Evolutionary conservation across 2,888 invertebrate genomes (phyloP).

Genomic region (Nebria brevicollis): DNA sequence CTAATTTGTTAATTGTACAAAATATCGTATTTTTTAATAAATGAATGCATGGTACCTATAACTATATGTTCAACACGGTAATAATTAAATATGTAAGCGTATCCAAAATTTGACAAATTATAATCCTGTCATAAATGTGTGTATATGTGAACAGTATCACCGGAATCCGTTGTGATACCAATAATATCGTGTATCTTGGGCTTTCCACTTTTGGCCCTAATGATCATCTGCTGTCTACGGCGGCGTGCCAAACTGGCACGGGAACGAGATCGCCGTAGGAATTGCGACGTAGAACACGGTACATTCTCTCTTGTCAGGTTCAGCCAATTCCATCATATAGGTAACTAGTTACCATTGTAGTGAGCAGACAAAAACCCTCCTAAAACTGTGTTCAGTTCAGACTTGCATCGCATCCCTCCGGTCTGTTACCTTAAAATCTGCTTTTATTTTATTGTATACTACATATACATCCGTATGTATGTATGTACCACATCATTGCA

Average conservation of each 20-base stretch:
- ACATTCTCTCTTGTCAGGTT: conserved; percentile 83
- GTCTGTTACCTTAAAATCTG: neutral
- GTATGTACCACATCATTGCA: neutral
- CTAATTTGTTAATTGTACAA: too few species aligned
- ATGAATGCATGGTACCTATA: too few species aligned
- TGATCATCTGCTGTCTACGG: conserved; percentile 87
- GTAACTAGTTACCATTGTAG: conserved; percentile 63
- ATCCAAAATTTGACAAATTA: conserved; percentile 16
- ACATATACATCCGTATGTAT: neutral
- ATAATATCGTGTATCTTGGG: conserved; percentile 91
- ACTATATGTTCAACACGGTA: too few species aligned
- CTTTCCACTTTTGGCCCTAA: conserved; percentile 85
- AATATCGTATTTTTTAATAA: too few species aligned
- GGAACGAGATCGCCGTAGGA: conserved; percentile 82
- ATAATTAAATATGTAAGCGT: conserved; percentile 4
- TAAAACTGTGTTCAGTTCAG: conserved; percentile 4
- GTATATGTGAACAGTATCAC: conserved; percentile 72
- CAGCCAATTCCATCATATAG: conserved; percentile 77
- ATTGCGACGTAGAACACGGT: conserved; percentile 84
- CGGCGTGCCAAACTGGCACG: conserved; percentile 85
- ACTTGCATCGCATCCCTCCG: neutral
- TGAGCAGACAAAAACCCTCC: conserved; percentile 10
- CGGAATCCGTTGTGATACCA: conserved; percentile 88
- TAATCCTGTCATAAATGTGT: conserved; percentile 15
- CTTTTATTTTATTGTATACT: neutral